Evolutionary conservation across 2,113 vertebrate species (phyloP), one percentile per base, ranked within the genome.

Genomic region (Nyctereutes procyonoides): DNA sequence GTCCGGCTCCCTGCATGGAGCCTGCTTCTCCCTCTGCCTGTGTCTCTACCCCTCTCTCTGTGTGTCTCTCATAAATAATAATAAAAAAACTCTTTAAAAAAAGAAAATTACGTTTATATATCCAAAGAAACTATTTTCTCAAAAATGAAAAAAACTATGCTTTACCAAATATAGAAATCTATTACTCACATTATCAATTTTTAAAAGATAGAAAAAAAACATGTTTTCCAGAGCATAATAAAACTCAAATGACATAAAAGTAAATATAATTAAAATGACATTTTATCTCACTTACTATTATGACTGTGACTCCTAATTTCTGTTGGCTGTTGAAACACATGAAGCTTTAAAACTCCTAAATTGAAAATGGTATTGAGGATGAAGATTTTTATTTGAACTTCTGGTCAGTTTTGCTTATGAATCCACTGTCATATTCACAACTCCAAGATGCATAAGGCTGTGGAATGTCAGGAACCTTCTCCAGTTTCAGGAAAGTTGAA

Each of bases 261-360:
- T 77, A 87, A 77, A 62, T 51, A 86, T 28, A 95, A 77, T 60
- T 60, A 69, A 82, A 85, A 93, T 85, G 56, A 94, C 10, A 60
- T 20, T 92, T 90, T 43, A 69, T 94, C 8, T 55, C 51, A 95
- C 93, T 96, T 97, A 96, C 96, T 86, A 30, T 96, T 94, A 63
- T 86, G 32, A 90, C 51, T 69, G 24, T 48, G 26, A 81, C 82
- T 80, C 58, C 38, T 67, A 73, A 30, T 77, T 95, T 92, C 48
- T 97, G 22, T 24, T 96, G 53, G 38, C 67, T 90, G 43, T 55
- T 85, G 35, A 90, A 96, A 55, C 30, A 65, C 62, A 35, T 53
- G 74, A 86, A 86, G 22, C 71, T 73, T 90, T 92, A 83, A 88
- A 90, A 80, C 38, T 77, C 15, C 14, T 62, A 56, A 92, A 67